phyloP scores from a whole-genome alignment of 1,140 invertebrate genomes.

The Fopius arisanus region DNA sequence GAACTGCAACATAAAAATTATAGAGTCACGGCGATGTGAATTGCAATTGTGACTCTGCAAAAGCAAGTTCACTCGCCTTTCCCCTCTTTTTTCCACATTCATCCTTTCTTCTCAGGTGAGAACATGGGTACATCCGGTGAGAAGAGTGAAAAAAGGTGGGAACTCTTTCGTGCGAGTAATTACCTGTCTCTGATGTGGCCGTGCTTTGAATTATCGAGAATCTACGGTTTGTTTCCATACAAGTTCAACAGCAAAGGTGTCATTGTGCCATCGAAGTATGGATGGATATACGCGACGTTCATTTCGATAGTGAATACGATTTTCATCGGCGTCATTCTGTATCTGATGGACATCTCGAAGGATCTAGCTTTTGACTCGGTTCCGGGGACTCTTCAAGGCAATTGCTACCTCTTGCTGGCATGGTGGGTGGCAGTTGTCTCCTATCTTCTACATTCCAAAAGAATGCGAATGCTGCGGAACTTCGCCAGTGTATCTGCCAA shows the following conservation, averaged over 20 bases:
- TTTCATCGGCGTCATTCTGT: conserved; percentile 21
- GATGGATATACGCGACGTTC: conserved; percentile 30
- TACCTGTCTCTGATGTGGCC: conserved; percentile 40
- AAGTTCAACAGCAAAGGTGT: background rate
- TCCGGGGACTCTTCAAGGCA: conserved; percentile 40
- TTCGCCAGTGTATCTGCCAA: conserved; percentile 33
- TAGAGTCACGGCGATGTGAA: background rate
- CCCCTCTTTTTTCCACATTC: background rate
- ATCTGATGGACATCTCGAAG: conserved; percentile 38
- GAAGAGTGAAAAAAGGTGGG: conserved; percentile 32
- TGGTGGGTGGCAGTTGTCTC: conserved; percentile 29
- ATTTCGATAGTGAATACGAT: conserved; percentile 4
- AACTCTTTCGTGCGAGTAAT: conserved; percentile 36
- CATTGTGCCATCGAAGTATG: conserved; percentile 22
- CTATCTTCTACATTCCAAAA: conserved; percentile 24
- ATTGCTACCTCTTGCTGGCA: conserved; percentile 42
- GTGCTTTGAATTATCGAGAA: conserved; percentile 29
- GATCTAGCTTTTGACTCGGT: conserved; percentile 1
- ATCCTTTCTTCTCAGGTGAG: background rate
- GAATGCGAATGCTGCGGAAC: conserved; percentile 40
- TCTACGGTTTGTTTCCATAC: conserved; percentile 43
- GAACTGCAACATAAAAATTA: background rate
- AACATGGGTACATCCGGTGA: background rate
- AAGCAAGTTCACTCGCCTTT: background rate
- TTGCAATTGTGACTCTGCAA: background rate